These are phyloP conservation scores for Apis laboriosa DNA, from an alignment of 1,140 invertebrate species.

Conservation along the genomic window DNA sequence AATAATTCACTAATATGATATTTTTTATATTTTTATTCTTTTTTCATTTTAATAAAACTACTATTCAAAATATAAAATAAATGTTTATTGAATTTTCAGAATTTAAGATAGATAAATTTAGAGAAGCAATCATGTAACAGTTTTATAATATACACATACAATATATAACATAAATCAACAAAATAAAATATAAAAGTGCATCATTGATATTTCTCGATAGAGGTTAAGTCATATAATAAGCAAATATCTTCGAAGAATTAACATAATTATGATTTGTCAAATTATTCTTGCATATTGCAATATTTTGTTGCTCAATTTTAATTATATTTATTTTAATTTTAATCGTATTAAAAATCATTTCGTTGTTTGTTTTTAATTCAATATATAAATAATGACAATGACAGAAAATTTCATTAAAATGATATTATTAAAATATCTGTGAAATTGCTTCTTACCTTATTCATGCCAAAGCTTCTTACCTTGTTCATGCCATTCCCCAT, in stretches of 20 bases:
- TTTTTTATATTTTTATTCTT: no score
- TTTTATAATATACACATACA: not conserved
- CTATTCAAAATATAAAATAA: not conserved
- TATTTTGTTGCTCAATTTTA: not conserved
- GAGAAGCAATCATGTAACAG: not conserved
- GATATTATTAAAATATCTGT: not conserved
- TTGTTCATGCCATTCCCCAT: conserved; percentile 92
- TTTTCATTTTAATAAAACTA: not conserved
- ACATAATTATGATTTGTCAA: not conserved
- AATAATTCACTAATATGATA: not conserved
- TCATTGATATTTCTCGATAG: not conserved
- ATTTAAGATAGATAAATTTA: conserved; percentile 29
- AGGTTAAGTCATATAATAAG: not conserved
- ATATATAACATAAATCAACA: not conserved
- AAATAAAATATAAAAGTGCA: conserved; percentile 1
- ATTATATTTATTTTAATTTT: not conserved
- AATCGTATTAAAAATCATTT: not conserved
- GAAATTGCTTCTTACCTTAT: conserved; percentile 83
- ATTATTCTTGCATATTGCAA: not conserved
- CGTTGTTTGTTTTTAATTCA: not conserved
- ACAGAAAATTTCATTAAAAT: not conserved
- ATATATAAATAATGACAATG: not conserved
- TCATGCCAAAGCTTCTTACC: conserved; percentile 86
- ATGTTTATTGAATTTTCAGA: not conserved
- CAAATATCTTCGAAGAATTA: not conserved